phyloP scores from a whole-genome alignment of 2,113 vertebrate genomes.

The Sceloporus tristichus region DNA sequence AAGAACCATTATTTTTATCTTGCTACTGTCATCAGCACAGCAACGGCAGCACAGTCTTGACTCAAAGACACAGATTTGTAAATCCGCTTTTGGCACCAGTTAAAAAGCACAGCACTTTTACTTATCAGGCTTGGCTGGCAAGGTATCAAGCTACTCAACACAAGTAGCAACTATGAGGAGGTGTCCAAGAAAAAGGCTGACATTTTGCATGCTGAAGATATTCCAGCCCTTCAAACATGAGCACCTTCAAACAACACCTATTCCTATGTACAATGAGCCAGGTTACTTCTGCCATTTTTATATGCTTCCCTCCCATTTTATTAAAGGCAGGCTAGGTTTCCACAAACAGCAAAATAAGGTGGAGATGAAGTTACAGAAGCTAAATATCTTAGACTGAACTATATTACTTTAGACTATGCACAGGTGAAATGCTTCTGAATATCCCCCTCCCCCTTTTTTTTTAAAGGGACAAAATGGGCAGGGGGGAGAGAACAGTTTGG shows the following conservation, averaged over 20 bases:
- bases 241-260: not conserved
- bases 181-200: not conserved
- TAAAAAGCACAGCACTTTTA: constrained; percentile 16
- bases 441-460: not conserved
- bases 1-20: not conserved
- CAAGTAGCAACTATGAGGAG: not conserved
- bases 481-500: not conserved
- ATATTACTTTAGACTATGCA: not conserved
- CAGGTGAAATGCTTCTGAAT: not conserved
- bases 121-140: constrained; percentile 13
- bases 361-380: too few species aligned
- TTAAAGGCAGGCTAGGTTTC: too few species aligned
- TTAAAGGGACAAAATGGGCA: not conserved
- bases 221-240: not conserved
- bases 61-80: not conserved
- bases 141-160: constrained; percentile 13
- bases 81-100: constrained; percentile 16
- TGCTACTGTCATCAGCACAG: not conserved
- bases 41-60: not conserved
- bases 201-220: not conserved
- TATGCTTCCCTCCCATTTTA: too few species aligned
- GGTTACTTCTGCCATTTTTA: too few species aligned
- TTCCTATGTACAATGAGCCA: not conserved
- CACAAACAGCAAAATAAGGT: too few species aligned
- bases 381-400: too few species aligned